phyloP scores from a whole-genome alignment of 2,888 invertebrate species.

The Pycnomerus fuliginosus region DNA sequence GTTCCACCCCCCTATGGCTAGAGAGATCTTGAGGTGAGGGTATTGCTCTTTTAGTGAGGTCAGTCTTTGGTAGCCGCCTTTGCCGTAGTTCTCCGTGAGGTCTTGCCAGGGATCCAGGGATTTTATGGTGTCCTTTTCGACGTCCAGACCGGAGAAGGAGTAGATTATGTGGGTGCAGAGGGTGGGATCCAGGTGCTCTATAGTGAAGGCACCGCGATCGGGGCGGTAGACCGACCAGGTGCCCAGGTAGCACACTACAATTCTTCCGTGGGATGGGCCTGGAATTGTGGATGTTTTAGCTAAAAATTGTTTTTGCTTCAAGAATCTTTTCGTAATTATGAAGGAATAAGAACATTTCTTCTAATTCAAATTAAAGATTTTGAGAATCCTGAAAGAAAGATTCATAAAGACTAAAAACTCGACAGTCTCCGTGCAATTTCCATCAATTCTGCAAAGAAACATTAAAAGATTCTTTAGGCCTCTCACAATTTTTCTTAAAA shows the following conservation, averaged over 20 bases:
- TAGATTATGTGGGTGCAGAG: slow-evolving; percentile 76
- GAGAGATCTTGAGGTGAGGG: slow-evolving; percentile 67
- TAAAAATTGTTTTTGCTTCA: too few species aligned
- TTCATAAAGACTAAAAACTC: too few species aligned
- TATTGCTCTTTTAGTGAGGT: slow-evolving; percentile 65
- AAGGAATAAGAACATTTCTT: too few species aligned
- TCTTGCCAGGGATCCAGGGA: slow-evolving; percentile 73
- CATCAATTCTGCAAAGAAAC: too few species aligned
- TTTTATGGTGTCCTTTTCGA: slow-evolving; percentile 55
- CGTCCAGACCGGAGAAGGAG: slow-evolving; percentile 65
- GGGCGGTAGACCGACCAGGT: slow-evolving; percentile 76
- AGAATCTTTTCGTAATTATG: too few species aligned
- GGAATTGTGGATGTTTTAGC: too few species aligned
- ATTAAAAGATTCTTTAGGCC: too few species aligned
- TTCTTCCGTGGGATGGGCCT: slow-evolving; percentile 71
- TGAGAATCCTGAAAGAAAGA: too few species aligned
- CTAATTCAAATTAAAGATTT: too few species aligned
- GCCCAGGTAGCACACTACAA: slow-evolving; percentile 35
- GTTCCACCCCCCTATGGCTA: slow-evolving; percentile 92
- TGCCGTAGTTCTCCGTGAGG: slow-evolving; percentile 72
- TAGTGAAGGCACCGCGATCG: slow-evolving; percentile 63
- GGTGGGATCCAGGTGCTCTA: slow-evolving; percentile 69
- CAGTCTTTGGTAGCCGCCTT: slow-evolving; percentile 68
- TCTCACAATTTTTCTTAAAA: too few species aligned
- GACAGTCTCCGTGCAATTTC: too few species aligned